These are phyloP conservation scores for Pterostichus madidus DNA, from an alignment of 2,888 invertebrate genomes.

Conservation along the genomic window DNA sequence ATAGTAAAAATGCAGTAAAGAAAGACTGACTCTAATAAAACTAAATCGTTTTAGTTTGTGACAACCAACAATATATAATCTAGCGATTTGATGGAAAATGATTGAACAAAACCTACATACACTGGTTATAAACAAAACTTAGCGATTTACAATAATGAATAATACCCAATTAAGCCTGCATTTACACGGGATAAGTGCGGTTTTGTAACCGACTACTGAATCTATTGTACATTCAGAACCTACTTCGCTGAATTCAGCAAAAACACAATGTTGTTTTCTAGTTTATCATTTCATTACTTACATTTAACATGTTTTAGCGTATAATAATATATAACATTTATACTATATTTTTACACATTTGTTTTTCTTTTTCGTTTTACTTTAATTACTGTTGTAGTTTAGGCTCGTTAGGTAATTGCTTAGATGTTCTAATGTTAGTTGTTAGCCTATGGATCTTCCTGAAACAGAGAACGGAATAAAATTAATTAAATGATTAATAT, in stretches of 20 bases:
- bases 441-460: conserved; percentile 65
- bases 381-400: conserved; percentile 56
- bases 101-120: conserved; percentile 65
- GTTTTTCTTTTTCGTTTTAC: conserved; percentile 52
- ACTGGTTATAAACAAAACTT: conserved; percentile 67
- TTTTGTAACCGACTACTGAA: conserved; percentile 35
- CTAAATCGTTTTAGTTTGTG: conserved; percentile 61
- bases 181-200: conserved; percentile 53
- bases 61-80: conserved; percentile 55
- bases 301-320: conserved; percentile 69
- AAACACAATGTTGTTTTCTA: conserved; percentile 55
- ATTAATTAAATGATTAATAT: neutral
- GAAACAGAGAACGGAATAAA: conserved; percentile 6
- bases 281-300: conserved; percentile 71
- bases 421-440: conserved; percentile 56
- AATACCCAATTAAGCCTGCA: conserved; percentile 71
- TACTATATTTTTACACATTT: conserved; percentile 61
- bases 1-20: conserved; percentile 70
- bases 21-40: conserved; percentile 61
- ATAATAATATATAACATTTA: conserved; percentile 65
- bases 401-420: conserved; percentile 64
- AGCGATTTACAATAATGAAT: conserved; percentile 76
- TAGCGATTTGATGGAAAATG: conserved; percentile 50
- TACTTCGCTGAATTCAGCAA: conserved; percentile 45
- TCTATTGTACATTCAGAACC: conserved; percentile 44